phyloP scores from a whole-genome alignment of 2,797 vertebrate genomes.

The Anas acuta region DNA sequence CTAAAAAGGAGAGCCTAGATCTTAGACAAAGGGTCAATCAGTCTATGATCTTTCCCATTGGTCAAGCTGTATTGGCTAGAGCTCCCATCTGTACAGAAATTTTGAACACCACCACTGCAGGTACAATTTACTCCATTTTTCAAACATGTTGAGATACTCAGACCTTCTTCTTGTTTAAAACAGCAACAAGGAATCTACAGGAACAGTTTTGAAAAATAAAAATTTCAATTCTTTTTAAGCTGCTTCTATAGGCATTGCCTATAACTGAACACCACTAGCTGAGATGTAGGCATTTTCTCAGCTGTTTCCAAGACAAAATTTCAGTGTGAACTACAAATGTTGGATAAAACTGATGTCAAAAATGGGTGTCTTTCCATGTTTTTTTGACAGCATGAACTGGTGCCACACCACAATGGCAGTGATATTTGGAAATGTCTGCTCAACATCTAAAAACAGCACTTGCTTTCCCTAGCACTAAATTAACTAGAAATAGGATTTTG shows the following conservation, averaged over 20 bases:
- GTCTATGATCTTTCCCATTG: neutral
- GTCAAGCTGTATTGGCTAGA: neutral
- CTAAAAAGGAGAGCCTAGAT: neutral
- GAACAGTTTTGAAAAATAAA: neutral
- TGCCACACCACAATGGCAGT: neutral
- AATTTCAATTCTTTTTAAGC: neutral
- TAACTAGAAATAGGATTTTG: neutral
- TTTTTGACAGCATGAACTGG: neutral
- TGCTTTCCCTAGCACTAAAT: neutral
- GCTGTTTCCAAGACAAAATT: neutral
- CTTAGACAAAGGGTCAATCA: neutral
- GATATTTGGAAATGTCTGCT: neutral
- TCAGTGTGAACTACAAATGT: neutral
- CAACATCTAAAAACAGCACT: neutral
- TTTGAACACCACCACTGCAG: neutral
- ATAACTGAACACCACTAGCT: neutral
- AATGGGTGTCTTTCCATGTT: neutral
- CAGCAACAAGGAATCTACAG: neutral
- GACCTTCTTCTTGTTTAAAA: neutral
- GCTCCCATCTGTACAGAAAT: neutral
- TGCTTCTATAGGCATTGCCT: neutral
- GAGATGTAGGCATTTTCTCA: neutral
- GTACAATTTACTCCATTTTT: neutral
- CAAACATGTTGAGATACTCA: neutral
- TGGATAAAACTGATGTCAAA: neutral